Base-by-base conservation (phyloP, 2,888 invertebrate species). In the Drosophila recens region DNA sequence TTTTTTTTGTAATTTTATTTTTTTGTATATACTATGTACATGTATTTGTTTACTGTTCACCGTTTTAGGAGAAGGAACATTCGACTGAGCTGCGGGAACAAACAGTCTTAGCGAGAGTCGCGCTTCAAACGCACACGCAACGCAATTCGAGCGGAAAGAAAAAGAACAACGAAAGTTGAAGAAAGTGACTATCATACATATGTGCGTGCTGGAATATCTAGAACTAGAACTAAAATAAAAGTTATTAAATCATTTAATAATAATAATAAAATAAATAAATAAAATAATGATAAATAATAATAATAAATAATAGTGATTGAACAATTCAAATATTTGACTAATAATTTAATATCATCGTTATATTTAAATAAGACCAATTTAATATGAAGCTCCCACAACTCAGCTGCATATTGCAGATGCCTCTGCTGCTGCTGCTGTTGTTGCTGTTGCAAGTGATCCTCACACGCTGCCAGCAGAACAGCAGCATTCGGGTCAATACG, bases 41-140 rank as follows among this genome's bases (percentile, higher is more conserved):
- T 63, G 63, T 64, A 58, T 82, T 68, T 80, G 70, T 71, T 67
- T 81, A 71, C 63, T 74, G 66, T 63, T 59, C 49, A 72, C 66
- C 78, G 27, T 68, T 89, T 87, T 77, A 75, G 72, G 75, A 82
- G 83, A 74, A 89, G 88, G 83, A 85, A 89, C 83, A 84, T 67
- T 64, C 82, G 70, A 71, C 71, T 66, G 75, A 79, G 80, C 67
- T 79, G 68, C 69, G 74, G 80, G 73, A 72, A 84, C 5, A 56
- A 82, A 84, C 89, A 84, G 84, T 89, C 85, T 84, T 66, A 68
- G 69, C 75, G 75, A 74, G 75, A 84, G 76, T 78, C 87, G 87
- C 89, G 78, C 61, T 64, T 74, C 67, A 72, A 69, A 43, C 80
- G 80, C 79, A 88, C 87, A 88, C 79, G 77, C 79, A 82, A 51